A percentile compares a stretch with the other conserved stretches of the same genome.
Evolutionary conservation across 2,888 invertebrate genomes (phyloP).

Genomic region (Pandemis corylana): DNA sequence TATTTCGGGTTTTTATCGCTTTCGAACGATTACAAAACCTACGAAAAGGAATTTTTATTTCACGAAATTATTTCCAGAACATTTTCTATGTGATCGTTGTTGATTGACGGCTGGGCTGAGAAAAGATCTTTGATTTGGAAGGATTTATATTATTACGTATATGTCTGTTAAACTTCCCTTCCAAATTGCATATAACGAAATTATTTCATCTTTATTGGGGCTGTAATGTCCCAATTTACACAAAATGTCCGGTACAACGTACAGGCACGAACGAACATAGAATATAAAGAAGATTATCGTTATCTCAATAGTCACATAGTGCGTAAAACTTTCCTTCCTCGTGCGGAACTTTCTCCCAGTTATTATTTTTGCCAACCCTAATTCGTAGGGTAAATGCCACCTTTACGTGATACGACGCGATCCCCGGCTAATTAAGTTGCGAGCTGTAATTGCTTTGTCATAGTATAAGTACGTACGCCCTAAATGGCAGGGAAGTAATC

Average conservation of each 20-base stretch:
- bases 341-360: constrained; percentile 6
- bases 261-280: neutral
- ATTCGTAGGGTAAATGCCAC: constrained; percentile 35
- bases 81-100: constrained; percentile 20
- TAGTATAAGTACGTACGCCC: constrained; percentile 9
- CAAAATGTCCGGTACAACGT: neutral
- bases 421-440: constrained; percentile 33
- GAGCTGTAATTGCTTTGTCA: constrained; percentile 38
- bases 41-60: constrained; percentile 38
- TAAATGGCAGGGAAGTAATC: constrained; percentile 34
- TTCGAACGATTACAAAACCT: constrained; percentile 40
- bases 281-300: constrained; percentile 1
- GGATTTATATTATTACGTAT: neutral
- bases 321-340: constrained; percentile 13
- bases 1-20: constrained; percentile 38
- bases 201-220: neutral
- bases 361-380: constrained; percentile 35
- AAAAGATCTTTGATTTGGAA: constrained; percentile 20
- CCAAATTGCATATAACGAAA: neutral
- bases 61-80: constrained; percentile 29
- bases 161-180: neutral
- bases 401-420: constrained; percentile 39
- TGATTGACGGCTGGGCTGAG: constrained; percentile 29
- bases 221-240: neutral
- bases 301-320: constrained; percentile 18